These are phyloP conservation scores for Diarsia mendica DNA, from an alignment of 2,888 invertebrate genomes.

Conservation along the genomic window DNA sequence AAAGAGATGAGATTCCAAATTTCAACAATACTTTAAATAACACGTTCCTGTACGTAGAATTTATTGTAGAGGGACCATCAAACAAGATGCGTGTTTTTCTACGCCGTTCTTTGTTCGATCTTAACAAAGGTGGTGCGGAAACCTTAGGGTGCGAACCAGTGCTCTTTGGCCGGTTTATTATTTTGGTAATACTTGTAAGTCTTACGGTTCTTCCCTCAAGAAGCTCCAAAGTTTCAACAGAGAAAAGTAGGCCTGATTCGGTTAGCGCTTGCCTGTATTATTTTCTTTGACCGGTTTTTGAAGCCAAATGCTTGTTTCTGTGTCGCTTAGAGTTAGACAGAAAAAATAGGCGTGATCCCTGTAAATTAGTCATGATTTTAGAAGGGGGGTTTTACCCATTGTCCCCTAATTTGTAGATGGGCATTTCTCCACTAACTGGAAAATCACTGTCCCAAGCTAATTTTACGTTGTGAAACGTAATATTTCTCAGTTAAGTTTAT, in stretches of 20 bases:
- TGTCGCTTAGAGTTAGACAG: not conserved
- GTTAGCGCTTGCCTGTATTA: not conserved
- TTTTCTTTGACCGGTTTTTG: not conserved
- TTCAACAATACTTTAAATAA: not conserved
- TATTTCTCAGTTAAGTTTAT: too few relatives aligned
- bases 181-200: not conserved
- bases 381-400: not conserved
- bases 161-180: not conserved
- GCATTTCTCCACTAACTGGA: too few relatives aligned
- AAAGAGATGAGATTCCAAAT: not conserved
- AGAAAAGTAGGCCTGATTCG: not conserved
- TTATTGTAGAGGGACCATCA: not conserved
- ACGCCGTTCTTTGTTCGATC: not conserved
- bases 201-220: not conserved
- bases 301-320: not conserved
- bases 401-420: slow-evolving; percentile 10
- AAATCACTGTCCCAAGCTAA: too few relatives aligned
- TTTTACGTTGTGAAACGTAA: too few relatives aligned
- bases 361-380: not conserved
- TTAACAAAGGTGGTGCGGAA: not conserved
- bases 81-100: not conserved
- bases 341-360: not conserved
- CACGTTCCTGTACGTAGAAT: not conserved
- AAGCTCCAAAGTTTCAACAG: not conserved
- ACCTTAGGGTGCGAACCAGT: not conserved